Evolutionary conservation across 2,113 vertebrate genomes (phyloP).

Genomic region (Hepsetus odoe): DNA sequence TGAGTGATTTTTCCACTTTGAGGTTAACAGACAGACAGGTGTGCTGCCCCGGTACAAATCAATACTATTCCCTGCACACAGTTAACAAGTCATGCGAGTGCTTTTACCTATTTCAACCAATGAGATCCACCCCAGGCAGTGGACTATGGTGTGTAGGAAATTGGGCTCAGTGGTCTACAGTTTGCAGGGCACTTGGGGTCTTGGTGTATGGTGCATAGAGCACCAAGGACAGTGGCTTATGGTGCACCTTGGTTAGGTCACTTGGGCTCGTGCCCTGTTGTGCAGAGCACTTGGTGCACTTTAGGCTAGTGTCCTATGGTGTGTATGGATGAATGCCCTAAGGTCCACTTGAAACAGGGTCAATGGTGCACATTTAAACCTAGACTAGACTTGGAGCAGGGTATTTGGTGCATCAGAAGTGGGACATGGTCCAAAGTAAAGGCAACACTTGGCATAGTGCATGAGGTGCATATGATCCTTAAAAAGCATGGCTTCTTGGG

Average conservation of each 20-base stretch:
- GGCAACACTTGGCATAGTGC: too few relatives aligned
- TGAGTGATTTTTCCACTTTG: constrained; percentile 1
- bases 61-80: constrained; percentile 14
- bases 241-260: neutral
- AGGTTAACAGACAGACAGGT: constrained; percentile 1
- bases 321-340: too few relatives aligned
- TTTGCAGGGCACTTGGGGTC: neutral
- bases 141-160: too few relatives aligned
- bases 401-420: too few relatives aligned
- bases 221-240: neutral
- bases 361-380: too few relatives aligned
- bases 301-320: neutral
- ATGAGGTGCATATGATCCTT: too few relatives aligned
- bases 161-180: neutral
- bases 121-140: too few relatives aligned
- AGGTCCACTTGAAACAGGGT: too few relatives aligned
- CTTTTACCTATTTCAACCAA: neutral
- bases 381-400: too few relatives aligned
- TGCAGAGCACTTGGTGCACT: neutral
- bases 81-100: neutral
- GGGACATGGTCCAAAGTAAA: too few relatives aligned
- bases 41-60: neutral
- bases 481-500: too few relatives aligned
- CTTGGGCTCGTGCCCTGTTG: neutral
- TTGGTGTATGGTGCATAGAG: neutral